Conservation (phyloP, 2,797 vertebrate genomes). For the Neostethus bicornis region DNA sequence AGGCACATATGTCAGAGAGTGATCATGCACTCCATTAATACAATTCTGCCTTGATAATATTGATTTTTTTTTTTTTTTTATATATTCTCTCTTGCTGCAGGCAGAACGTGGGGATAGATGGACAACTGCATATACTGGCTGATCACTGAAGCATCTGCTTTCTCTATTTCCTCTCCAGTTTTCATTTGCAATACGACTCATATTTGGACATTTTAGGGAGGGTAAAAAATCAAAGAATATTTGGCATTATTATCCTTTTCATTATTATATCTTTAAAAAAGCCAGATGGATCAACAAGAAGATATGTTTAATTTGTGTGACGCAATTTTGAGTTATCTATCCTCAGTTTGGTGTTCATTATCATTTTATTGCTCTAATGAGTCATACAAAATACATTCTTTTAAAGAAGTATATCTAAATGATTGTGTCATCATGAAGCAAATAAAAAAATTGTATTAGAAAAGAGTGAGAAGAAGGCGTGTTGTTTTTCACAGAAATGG, state of each 20-base stretch:
- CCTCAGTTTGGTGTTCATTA: not conserved
- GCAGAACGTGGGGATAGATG: constrained; percentile 27
- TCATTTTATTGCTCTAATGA: not conserved
- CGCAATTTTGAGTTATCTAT: not conserved
- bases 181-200: not conserved
- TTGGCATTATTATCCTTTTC: no score
- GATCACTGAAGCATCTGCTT: constrained; percentile 14
- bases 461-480: constrained; percentile 25
- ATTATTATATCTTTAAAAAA: no score
- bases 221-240: no score
- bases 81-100: constrained; percentile 38
- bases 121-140: constrained; percentile 36
- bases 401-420: not conserved
- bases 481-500: constrained; percentile 31
- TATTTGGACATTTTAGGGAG: no score
- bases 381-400: no score
- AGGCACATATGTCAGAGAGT: constrained; percentile 31
- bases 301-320: no score
- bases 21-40: constrained; percentile 46
- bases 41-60: constrained; percentile 53
- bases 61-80: constrained; percentile 54
- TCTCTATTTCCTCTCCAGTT: no score
- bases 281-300: not conserved
- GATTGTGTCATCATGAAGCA: constrained; percentile 2
- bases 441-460: constrained; percentile 23